Percentiles rank a stretch among this genome's conserved stretches.
These are phyloP conservation scores for Pristis pectinata DNA, from an alignment of 2,797 vertebrate genomes.

Conservation along the genomic window DNA sequence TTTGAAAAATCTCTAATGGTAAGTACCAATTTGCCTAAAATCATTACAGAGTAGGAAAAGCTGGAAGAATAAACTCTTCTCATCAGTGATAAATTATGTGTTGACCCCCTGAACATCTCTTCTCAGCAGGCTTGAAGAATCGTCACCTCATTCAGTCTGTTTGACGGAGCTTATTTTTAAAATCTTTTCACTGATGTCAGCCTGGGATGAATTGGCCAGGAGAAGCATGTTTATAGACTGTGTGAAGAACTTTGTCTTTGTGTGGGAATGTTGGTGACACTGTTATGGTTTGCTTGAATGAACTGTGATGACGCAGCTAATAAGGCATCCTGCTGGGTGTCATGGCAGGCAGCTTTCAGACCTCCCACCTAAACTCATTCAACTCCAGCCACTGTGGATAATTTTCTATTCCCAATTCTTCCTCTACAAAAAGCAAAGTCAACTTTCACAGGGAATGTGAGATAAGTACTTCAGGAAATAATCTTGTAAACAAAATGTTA, in stretches of 20 bases:
- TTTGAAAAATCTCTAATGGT: constrained; percentile 31
- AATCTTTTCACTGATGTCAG: constrained; percentile 66
- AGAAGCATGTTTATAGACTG: constrained; percentile 86
- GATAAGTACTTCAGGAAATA: constrained; percentile 84
- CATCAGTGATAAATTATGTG: constrained; percentile 65
- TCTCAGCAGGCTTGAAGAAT: constrained; percentile 52
- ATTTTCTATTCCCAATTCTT: constrained; percentile 76
- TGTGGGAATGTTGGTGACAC: constrained; percentile 79
- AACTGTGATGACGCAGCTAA: constrained; percentile 77
- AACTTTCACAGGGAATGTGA: constrained; percentile 75
- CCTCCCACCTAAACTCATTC: constrained; percentile 80
- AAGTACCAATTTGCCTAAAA: constrained; percentile 27
- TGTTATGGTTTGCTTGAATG: constrained; percentile 80
- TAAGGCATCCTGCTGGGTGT: constrained; percentile 63
- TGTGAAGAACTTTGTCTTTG: constrained; percentile 85
- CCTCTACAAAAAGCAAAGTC: constrained; percentile 73
- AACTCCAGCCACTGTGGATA: constrained; percentile 79
- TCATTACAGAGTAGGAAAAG: not conserved
- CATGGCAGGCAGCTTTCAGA: constrained; percentile 53
- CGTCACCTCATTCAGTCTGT: constrained; percentile 49
- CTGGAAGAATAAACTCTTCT: constrained; percentile 42
- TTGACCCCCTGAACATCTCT: constrained; percentile 67
- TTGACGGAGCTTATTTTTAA: constrained; percentile 55
- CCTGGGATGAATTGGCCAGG: constrained; percentile 69
- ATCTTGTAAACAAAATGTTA: constrained; percentile 89